phyloP scores from a whole-genome alignment of 2,888 invertebrate species.

The Philopedon plagiatum region DNA sequence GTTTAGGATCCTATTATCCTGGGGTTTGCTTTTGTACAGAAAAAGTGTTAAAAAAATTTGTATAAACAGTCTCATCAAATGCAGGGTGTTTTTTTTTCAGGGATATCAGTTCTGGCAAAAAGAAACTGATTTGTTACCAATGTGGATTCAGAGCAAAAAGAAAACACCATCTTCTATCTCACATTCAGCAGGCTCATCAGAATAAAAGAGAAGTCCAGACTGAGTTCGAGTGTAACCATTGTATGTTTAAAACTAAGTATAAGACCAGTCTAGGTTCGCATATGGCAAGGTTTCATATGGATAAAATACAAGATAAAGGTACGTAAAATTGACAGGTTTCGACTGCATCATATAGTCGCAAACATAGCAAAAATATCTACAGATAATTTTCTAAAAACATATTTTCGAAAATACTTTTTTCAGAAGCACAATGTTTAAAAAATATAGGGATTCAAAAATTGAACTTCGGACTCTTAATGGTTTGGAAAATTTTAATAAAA shows the following conservation, averaged over 20 bases:
- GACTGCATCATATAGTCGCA: too few species aligned
- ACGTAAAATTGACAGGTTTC: not conserved
- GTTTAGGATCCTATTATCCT: too few species aligned
- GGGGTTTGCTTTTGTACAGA: too few species aligned
- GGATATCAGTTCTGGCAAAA: not conserved
- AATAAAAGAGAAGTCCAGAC: not conserved
- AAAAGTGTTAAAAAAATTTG: too few species aligned
- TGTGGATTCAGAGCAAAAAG: slow-evolving; percentile 1
- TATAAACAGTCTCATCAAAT: too few species aligned
- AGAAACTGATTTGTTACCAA: not conserved
- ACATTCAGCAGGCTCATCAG: not conserved
- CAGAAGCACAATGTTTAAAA: too few species aligned
- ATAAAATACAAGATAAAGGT: not conserved
- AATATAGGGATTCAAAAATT: too few species aligned
- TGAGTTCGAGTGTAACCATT: not conserved
- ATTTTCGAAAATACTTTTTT: too few species aligned
- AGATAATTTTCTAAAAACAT: too few species aligned
- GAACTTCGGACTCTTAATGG: too few species aligned
- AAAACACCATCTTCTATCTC: slow-evolving; percentile 4
- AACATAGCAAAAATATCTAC: too few species aligned
- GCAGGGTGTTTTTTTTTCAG: not conserved
- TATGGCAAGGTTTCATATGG: slow-evolving; percentile 3
- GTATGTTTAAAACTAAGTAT: slow-evolving; percentile 2
- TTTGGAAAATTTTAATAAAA: too few species aligned
- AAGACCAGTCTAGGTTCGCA: not conserved